These are phyloP conservation scores for Spilogale gracilis DNA, from an alignment of 2,113 vertebrate genomes.

Conservation along the genomic window DNA sequence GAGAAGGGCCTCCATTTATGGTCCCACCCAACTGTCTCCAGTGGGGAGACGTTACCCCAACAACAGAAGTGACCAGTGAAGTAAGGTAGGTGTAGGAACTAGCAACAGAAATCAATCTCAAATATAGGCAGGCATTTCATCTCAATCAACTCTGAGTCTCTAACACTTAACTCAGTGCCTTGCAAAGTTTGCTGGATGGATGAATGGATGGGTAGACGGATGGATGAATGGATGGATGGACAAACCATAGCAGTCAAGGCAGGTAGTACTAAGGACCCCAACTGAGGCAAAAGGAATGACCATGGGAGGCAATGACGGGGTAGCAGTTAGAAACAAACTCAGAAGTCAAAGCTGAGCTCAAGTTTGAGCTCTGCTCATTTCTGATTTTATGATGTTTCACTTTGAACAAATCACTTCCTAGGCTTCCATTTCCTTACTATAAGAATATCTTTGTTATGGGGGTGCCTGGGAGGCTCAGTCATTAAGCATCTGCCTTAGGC, in stretches of 20 bases:
- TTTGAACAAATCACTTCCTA: neutral
- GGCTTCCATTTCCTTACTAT: neutral
- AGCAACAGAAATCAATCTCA: neutral
- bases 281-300: neutral
- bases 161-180: neutral
- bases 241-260: neutral
- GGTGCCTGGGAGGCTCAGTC: too few species aligned
- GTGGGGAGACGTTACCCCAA: neutral
- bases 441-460: neutral
- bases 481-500: too few species aligned
- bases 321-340: neutral
- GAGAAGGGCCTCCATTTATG: neutral
- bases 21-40: neutral
- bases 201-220: neutral
- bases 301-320: neutral
- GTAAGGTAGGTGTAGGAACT: neutral
- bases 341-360: neutral
- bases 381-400: neutral
- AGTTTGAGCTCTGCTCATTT: neutral
- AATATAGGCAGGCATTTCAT: neutral
- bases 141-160: neutral
- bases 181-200: neutral
- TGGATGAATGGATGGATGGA: too few species aligned
- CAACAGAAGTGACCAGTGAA: neutral
- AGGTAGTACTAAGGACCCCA: neutral